A percentile compares a stretch with the other conserved stretches of the same genome.
Conservation (phyloP, 2,797 vertebrate genomes). For the Hylomyscus alleni region DNA sequence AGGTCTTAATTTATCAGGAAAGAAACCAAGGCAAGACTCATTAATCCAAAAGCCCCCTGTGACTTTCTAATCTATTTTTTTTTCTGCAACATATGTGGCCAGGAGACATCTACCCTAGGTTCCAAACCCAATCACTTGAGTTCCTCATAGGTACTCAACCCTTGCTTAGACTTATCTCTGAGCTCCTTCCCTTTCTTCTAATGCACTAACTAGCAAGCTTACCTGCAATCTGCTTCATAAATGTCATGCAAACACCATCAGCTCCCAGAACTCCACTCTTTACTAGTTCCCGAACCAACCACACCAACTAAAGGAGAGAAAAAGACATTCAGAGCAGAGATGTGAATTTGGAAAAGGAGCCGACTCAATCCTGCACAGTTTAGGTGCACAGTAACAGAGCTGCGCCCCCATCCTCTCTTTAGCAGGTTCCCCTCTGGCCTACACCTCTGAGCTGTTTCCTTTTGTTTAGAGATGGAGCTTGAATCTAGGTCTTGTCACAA, state of each 20-base stretch:
- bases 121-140: background rate
- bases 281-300: slow-evolving; percentile 96
- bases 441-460: background rate
- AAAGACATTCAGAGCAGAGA: background rate
- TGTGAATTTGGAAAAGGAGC: background rate
- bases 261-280: slow-evolving; percentile 96
- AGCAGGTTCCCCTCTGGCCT: too few species aligned
- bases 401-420: background rate
- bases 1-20: slow-evolving; percentile 34
- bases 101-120: background rate
- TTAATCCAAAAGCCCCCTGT: background rate
- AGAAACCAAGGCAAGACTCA: slow-evolving; percentile 50
- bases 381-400: background rate
- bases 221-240: slow-evolving; percentile 99
- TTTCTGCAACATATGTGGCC: background rate
- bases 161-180: background rate
- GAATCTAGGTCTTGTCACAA: background rate
- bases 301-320: slow-evolving; percentile 92
- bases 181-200: slow-evolving; percentile 1
- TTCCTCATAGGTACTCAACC: background rate
- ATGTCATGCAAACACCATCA: slow-evolving; percentile 96
- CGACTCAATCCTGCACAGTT: background rate
- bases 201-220: slow-evolving; percentile 61
- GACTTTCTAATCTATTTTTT: slow-evolving; percentile 46
- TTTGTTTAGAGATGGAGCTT: background rate